phyloP scores from a whole-genome alignment of 2,888 invertebrate genomes.

The Tubulanus polymorphus region DNA sequence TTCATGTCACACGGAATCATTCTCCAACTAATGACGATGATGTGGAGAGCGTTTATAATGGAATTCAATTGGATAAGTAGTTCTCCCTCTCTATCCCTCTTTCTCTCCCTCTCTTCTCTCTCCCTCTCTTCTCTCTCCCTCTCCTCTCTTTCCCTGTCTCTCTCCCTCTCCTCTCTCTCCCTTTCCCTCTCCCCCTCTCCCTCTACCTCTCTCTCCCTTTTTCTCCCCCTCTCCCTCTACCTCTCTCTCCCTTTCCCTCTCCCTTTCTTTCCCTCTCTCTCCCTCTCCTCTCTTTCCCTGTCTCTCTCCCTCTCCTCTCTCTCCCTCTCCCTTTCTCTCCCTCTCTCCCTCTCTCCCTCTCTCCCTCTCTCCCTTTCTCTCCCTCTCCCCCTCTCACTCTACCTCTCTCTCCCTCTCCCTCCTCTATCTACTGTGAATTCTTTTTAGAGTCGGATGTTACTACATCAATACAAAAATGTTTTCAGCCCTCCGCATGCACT shows the following conservation, averaged over 20 bases:
- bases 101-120: constrained; percentile 2
- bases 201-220: background rate
- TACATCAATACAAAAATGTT: too few relatives aligned
- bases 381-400: constrained; percentile 2
- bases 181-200: background rate
- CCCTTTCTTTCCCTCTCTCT: background rate
- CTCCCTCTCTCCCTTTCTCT: background rate
- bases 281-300: constrained; percentile 2
- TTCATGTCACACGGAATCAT: too few relatives aligned
- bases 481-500: too few relatives aligned
- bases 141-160: too few relatives aligned
- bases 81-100: background rate
- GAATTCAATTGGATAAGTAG: too few relatives aligned
- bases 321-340: constrained; percentile 5
- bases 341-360: constrained; percentile 4
- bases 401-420: too few relatives aligned
- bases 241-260: too few relatives aligned
- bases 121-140: background rate
- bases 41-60: too few relatives aligned
- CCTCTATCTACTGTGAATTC: too few relatives aligned
- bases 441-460: too few relatives aligned
- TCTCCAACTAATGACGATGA: too few relatives aligned
- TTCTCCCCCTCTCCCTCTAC: background rate
- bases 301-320: constrained; percentile 7
- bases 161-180: background rate